A percentile compares a stretch with the other conserved stretches of the same genome.
Conservation (phyloP, 2,888 invertebrate genomes). For the Drosophila ezoana region DNA sequence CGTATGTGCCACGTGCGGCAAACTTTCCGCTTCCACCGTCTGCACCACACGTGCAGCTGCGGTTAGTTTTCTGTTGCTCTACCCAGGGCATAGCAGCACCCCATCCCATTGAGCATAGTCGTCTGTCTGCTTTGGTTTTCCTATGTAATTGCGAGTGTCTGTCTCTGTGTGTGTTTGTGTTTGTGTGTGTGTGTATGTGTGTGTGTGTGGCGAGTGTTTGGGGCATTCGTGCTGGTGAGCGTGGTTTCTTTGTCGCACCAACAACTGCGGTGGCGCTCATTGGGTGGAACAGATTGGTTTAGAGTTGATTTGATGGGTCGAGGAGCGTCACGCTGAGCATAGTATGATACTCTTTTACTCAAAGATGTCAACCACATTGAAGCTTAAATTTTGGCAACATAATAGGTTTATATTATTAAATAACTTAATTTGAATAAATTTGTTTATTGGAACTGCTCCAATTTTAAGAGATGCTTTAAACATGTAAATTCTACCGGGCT, state of each 20-base stretch:
- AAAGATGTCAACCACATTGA: conserved; percentile 22
- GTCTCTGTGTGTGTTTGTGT: conserved; percentile 12
- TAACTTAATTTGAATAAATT: no score
- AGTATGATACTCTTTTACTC: conserved; percentile 13
- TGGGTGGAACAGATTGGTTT: conserved; percentile 68
- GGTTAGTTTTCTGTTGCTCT: conserved; percentile 63
- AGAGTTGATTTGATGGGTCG: conserved; percentile 51
- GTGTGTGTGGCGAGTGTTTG: conserved; percentile 21
- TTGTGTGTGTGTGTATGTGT: conserved; percentile 17
- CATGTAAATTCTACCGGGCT: no score
- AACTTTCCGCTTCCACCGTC: conserved; percentile 52
- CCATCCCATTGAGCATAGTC: conserved; percentile 17
- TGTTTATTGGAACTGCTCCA: no score
- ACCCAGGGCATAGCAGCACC: conserved; percentile 21
- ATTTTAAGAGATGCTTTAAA: no score
- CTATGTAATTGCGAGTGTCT: conserved; percentile 25
- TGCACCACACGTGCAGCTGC: conserved; percentile 63
- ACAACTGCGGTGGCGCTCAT: conserved; percentile 64
- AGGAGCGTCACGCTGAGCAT: conserved; percentile 9
- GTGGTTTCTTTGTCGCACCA: conserved; percentile 71
- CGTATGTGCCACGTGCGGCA: conserved; percentile 58
- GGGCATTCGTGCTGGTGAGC: conserved; percentile 38
- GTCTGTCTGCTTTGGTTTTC: conserved; percentile 37
- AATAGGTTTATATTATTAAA: background rate
- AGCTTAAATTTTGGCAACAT: conserved; percentile 6